Percentiles rank a stretch among this genome's conserved stretches.
phyloP scores from a whole-genome alignment of 2,888 invertebrate species.

The Stomorhina lunata region DNA sequence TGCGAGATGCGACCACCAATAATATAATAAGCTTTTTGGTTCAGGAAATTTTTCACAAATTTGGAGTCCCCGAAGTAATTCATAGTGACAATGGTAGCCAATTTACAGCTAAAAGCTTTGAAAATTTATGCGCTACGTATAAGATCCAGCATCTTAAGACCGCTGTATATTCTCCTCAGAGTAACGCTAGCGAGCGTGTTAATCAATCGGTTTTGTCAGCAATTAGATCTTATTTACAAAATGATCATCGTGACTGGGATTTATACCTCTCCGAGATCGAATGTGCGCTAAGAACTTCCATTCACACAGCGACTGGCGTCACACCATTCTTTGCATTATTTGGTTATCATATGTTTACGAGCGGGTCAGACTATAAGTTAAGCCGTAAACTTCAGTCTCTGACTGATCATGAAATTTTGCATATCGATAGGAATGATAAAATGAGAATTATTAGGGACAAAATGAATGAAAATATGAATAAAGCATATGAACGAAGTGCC shows the following conservation, averaged over 20 bases:
- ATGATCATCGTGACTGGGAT: neutral
- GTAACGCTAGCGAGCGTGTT: too few species aligned
- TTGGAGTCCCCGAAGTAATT: neutral
- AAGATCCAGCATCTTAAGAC: neutral
- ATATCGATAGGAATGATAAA: too few species aligned
- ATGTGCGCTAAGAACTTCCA: too few species aligned
- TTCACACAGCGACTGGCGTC: neutral
- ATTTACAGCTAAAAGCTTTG: neutral
- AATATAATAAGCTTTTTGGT: neutral
- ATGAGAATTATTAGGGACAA: too few species aligned
- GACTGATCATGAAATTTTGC: too few species aligned
- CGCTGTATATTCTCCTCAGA: neutral
- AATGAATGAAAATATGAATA: too few species aligned
- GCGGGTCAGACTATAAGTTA: too few species aligned
- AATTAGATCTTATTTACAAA: neutral
- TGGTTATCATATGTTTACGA: too few species aligned
- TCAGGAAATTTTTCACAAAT: neutral
- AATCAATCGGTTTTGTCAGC: neutral
- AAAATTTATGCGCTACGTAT: neutral
- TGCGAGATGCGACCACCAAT: neutral
- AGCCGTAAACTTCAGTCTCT: too few species aligned
- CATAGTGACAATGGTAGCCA: neutral
- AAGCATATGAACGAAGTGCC: too few species aligned
- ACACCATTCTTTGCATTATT: neutral
- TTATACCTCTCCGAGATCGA: neutral